These are phyloP conservation scores for Campaea margaritaria DNA, from an alignment of 2,888 invertebrate species.

Conservation along the genomic window DNA sequence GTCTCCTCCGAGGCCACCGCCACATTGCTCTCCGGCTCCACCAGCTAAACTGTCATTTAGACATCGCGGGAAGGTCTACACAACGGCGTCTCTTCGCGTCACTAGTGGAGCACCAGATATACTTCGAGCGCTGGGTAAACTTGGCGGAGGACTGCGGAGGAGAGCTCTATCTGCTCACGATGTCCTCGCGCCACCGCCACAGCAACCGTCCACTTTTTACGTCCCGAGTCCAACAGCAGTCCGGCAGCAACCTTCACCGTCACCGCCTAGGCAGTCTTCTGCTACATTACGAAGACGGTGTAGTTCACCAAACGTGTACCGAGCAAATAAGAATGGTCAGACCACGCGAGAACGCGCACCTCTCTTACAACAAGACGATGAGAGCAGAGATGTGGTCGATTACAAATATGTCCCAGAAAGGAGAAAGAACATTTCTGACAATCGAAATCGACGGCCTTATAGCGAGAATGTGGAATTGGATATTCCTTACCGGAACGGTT, in stretches of 20 bases:
- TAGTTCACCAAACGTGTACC: slow-evolving; percentile 79
- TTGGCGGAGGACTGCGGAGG: slow-evolving; percentile 88
- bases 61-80: slow-evolving; percentile 81
- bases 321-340: slow-evolving; percentile 55
- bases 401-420: slow-evolving; percentile 67
- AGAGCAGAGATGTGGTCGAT: slow-evolving; percentile 75
- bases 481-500: slow-evolving; percentile 73
- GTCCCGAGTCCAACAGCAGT: slow-evolving; percentile 87
- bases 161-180: slow-evolving; percentile 89
- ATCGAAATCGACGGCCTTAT: slow-evolving; percentile 71
- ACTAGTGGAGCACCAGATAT: slow-evolving; percentile 87
- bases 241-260: slow-evolving; percentile 77
- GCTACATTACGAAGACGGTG: slow-evolving; percentile 72
- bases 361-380: slow-evolving; percentile 71
- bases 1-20: slow-evolving; percentile 80
- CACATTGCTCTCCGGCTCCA: slow-evolving; percentile 80
- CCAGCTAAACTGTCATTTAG: slow-evolving; percentile 78
- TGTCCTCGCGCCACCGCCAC: slow-evolving; percentile 85
- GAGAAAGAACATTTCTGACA: slow-evolving; percentile 65
- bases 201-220: slow-evolving; percentile 88
- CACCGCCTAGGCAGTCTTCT: slow-evolving; percentile 66
- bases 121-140: slow-evolving; percentile 88
- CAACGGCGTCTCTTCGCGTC: slow-evolving; percentile 79
- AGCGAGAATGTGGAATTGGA: slow-evolving; percentile 80
- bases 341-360: slow-evolving; percentile 65